These are phyloP conservation scores for Barypeithes pellucidus DNA, from an alignment of 2,888 invertebrate species.

Conservation along the genomic window DNA sequence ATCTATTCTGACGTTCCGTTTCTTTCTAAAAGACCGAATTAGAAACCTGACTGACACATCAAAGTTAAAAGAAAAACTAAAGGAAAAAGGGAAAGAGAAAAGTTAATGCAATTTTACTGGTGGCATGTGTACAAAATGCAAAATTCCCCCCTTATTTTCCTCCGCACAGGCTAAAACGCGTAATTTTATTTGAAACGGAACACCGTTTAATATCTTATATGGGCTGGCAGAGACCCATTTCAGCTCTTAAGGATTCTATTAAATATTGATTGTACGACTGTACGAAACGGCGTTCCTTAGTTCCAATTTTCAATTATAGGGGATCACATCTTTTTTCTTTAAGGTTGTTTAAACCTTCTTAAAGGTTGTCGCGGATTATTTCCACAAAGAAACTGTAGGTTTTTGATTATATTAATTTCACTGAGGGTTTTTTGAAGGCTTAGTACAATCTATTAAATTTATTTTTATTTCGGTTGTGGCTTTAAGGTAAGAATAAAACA, in stretches of 20 bases:
- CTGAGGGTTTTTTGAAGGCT: too few species aligned
- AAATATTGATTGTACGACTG: conserved; percentile 29
- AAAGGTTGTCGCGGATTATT: neutral
- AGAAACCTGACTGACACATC: conserved; percentile 1
- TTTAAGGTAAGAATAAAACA: too few species aligned
- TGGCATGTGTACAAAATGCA: conserved; percentile 24
- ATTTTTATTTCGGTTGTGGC: too few species aligned
- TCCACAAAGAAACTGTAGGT: neutral
- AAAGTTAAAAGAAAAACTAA: conserved; percentile 7
- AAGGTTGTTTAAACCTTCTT: neutral
- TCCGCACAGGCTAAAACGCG: conserved; percentile 19
- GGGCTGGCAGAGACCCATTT: conserved; percentile 21
- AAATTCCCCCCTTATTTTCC: conserved; percentile 1
- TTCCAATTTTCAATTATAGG: conserved; percentile 22
- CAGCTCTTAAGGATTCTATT: conserved; percentile 25
- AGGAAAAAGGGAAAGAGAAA: neutral
- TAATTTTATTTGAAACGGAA: conserved; percentile 27
- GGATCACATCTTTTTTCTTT: conserved; percentile 11
- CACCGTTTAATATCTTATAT: conserved; percentile 26
- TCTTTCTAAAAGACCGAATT: neutral
- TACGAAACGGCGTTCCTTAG: conserved; percentile 15
- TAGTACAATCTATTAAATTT: too few species aligned
- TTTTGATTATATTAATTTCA: too few species aligned
- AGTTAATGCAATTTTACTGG: conserved; percentile 20
- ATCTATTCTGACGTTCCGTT: too few species aligned